Evolutionary conservation across 1,140 invertebrate genomes (phyloP), one percentile per base, ranked within the genome.

Genomic region (Drosophila navojoa): DNA sequence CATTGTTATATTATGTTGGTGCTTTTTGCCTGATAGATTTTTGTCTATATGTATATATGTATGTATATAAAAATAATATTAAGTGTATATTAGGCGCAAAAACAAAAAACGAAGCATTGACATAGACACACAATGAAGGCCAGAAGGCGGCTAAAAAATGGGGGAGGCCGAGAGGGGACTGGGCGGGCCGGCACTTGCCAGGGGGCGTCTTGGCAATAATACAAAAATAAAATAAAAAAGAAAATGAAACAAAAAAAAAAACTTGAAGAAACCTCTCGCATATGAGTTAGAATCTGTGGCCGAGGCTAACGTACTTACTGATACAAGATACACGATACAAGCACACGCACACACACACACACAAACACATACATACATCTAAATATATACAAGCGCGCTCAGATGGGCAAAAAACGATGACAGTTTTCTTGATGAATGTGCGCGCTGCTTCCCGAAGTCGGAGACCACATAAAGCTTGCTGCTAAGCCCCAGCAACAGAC

Each of bases 401-500:
- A 67, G 27, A 64, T 27, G 11, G 32, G 35, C 27, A 76, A 78
- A 85, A 86, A 82, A 87, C 76, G 79, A 89, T 80, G 82, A 87
- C 82, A 87, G 79, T 87, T 89, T 87, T 87, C 84, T 87, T 87
- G 82, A 87, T 87, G 82, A 87, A 87, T 87, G 84, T 87, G 77
- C 84, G 77, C 81, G 77, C 50, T 71, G 63, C 62, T 62, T 59
- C 45, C 67, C 63, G 40, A 60, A 72, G 55, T 59, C 49, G 70
- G 63, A 67, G 49, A 67, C 63, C 70, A 72, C 63, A 72, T 59
- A 72, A 72, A 67, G 70, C 66, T 72, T 72, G 70, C 70, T 60
- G 63, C 63, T 71, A 45, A 71, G 62, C 38, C 62, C 19, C 58
- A 54, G 10, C 50, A n/a, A 7, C 45, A 64, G 27, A 27, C 32